A percentile compares a stretch with the other conserved stretches of the same genome.
phyloP scores from a whole-genome alignment of 1,140 invertebrate genomes.

The Lucilia cuprina region DNA sequence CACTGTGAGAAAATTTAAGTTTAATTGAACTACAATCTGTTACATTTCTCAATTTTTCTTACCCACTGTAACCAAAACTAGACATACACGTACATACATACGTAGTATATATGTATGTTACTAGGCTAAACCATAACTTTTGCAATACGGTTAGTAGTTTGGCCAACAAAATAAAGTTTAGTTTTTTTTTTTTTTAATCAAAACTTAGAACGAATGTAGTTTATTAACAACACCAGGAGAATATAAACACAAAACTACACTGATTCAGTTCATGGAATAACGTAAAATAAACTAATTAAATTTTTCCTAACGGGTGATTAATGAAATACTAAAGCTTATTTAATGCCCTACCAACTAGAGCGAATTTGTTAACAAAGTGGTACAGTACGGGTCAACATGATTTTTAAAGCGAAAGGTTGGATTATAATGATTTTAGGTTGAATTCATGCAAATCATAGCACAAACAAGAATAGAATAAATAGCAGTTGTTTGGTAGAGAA shows the following conservation, averaged over 20 bases:
- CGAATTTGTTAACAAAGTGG: background rate
- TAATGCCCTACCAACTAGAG: background rate
- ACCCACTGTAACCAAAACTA: background rate
- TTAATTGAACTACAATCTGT: no score
- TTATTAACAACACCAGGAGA: background rate
- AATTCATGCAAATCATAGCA: no score
- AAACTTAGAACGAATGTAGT: background rate
- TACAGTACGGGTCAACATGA: background rate
- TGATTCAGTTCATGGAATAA: background rate
- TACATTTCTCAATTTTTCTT: no score
- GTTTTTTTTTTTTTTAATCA: background rate
- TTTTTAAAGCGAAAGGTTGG: background rate
- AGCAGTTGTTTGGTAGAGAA: no score
- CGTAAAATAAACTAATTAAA: background rate
- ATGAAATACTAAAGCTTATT: background rate
- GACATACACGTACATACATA: background rate
- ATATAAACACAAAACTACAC: background rate
- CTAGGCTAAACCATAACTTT: background rate
- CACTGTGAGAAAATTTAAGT: no score
- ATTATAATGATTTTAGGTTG: background rate
- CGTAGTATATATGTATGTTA: background rate
- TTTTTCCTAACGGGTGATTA: background rate
- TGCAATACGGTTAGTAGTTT: background rate
- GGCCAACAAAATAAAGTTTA: background rate
- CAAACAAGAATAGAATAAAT: no score